phyloP scores from a whole-genome alignment of 2,113 vertebrate species.

The Nymphicus hollandicus region DNA sequence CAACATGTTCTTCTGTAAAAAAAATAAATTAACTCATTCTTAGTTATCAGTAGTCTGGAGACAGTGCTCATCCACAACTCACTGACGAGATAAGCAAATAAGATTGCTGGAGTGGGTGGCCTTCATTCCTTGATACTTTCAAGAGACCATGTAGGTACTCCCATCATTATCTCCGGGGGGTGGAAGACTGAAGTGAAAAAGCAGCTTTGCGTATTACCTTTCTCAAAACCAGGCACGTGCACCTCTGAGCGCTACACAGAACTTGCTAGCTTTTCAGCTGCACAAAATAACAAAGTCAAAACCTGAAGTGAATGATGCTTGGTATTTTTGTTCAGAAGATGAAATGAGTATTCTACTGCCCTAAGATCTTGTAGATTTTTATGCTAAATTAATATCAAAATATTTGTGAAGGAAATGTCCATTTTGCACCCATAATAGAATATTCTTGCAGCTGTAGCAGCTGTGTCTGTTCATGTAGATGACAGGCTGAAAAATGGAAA shows the following conservation, averaged over 20 bases:
- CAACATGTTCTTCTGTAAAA: neutral
- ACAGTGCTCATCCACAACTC: neutral
- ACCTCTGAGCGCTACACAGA: neutral
- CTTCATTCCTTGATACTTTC: neutral
- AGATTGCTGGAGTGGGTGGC: neutral
- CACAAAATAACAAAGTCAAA: neutral
- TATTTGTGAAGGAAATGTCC: conserved; percentile 27
- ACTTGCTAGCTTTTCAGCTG: neutral
- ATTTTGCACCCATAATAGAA: conserved; percentile 44
- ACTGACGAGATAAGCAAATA: neutral
- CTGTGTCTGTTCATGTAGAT: conserved; percentile 27
- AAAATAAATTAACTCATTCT: neutral
- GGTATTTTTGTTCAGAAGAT: neutral
- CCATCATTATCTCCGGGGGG: neutral
- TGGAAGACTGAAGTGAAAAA: neutral
- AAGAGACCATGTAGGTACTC: neutral
- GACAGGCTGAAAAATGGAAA: conserved; percentile 65
- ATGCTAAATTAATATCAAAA: conserved; percentile 43
- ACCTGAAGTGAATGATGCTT: neutral
- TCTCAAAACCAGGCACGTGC: neutral
- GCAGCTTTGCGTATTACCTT: neutral
- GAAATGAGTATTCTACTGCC: neutral
- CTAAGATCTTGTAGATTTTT: conserved; percentile 4
- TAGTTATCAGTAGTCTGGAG: neutral
- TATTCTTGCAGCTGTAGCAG: conserved; percentile 41